phyloP scores from a whole-genome alignment of 2,888 invertebrate species.

The Platynereis dumerilii region DNA sequence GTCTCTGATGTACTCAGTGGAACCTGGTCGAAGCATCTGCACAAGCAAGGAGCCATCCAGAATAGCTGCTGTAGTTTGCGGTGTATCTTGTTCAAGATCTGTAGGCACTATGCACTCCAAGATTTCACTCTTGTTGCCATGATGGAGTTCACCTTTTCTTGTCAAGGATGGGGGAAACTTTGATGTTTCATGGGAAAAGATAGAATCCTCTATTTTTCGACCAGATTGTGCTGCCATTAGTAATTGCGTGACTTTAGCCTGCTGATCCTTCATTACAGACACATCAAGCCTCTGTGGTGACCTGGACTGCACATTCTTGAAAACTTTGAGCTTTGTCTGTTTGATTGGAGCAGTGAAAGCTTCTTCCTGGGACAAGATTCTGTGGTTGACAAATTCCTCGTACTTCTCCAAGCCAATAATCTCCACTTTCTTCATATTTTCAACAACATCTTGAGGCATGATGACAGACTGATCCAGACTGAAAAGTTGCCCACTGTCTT shows the following conservation, averaged over 20 bases:
- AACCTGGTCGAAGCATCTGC: constrained; percentile 27
- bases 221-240: constrained; percentile 23
- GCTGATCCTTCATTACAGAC: constrained; percentile 21
- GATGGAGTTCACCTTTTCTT: constrained; percentile 11
- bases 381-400: background rate
- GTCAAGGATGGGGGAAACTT: constrained; percentile 19
- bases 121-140: constrained; percentile 23
- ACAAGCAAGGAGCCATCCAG: constrained; percentile 28
- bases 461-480: constrained; percentile 26
- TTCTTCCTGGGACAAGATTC: background rate
- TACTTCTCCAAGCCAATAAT: constrained; percentile 4
- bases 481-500: constrained; percentile 27
- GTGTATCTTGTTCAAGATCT: constrained; percentile 24
- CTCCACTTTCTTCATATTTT: constrained; percentile 21
- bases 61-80: constrained; percentile 27
- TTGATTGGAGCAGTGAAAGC: constrained; percentile 6
- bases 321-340: constrained; percentile 10
- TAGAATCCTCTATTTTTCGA: constrained; percentile 12
- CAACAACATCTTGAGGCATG: constrained; percentile 24
- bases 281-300: constrained; percentile 18
- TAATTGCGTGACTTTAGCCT: constrained; percentile 20
- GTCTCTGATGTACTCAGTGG: constrained; percentile 21
- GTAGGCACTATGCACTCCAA: constrained; percentile 24
- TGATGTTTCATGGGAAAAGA: constrained; percentile 15
- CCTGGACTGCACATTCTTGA: constrained; percentile 13